Conservation (phyloP, 1,140 invertebrate genomes). For the Megalonaias nervosa region DNA sequence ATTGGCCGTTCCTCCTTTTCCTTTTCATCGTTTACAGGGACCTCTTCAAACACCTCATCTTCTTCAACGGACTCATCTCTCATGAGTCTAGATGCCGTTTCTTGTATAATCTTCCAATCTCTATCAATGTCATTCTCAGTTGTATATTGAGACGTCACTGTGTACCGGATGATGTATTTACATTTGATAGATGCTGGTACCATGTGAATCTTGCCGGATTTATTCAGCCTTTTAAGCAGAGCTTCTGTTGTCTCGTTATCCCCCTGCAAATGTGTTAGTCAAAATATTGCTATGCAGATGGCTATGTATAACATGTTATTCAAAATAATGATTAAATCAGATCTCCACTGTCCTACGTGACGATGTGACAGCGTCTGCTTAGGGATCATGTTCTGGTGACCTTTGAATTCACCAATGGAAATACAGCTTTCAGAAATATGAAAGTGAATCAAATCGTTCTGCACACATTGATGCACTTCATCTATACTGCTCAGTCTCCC, state of each 20-base stretch:
- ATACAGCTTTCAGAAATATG: no score
- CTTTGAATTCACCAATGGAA: no score
- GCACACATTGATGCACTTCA: no score
- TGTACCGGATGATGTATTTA: conserved; percentile 93
- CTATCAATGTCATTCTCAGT: conserved; percentile 88
- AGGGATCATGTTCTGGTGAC: no score
- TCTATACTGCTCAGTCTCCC: no score
- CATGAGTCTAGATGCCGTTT: conserved; percentile 82
- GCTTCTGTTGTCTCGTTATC: conserved; percentile 69
- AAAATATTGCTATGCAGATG: neutral
- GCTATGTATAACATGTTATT: neutral
- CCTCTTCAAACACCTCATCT: conserved; percentile 61
- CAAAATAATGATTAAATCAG: neutral
- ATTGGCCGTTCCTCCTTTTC: conserved; percentile 71
- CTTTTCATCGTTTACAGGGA: conserved; percentile 46
- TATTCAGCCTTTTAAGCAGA: conserved; percentile 68
- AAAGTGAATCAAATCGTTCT: no score
- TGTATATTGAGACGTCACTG: conserved; percentile 92
- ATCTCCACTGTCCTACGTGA: no score
- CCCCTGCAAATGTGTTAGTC: conserved; percentile 50
- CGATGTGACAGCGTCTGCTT: no score
- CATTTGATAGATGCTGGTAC: conserved; percentile 74
- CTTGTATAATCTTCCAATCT: conserved; percentile 92
- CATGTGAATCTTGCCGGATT: conserved; percentile 68
- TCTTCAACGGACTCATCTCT: conserved; percentile 45